Base-by-base conservation (phyloP, 1,140 invertebrate genomes). In the Probaryconus sp. region DNA sequence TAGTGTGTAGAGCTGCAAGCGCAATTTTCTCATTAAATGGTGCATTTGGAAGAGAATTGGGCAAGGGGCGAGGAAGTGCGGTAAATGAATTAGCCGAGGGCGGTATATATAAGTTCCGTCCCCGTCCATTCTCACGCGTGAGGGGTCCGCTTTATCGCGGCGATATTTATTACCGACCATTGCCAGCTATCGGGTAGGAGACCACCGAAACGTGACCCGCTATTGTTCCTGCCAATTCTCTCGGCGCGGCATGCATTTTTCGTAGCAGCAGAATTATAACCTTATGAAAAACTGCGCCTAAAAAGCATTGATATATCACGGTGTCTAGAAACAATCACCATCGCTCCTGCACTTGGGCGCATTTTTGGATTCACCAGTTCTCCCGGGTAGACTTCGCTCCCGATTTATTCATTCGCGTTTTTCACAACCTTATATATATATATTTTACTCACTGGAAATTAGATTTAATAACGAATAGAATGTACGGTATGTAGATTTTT, bases 1-100 rank as follows among this genome's bases (percentile, higher is more conserved):
- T 16, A 30, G 38, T 42, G 60, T n/a, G n/a, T n/a, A n/a, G n/a
- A n/a, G n/a, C n/a, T n/a, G n/a, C n/a, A n/a, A n/a, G 56, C 38
- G 77, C 71, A 79, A 79, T 83, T 83, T 83, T 79, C 79, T 73
- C 76, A 79, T 83, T 82, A 83, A 85, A 82, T 76, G 80, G 67
- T 77, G 70, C 81, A 84, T 85, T 79, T 79, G 53, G 63, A 28
- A 55, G 78, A 81, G 65, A 83, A 79, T 80, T 75, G 53, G 55
- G 68, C 58, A 48, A 35, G 48, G 47, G 64, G 67, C 60, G 67
- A 69, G 78, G 71, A 63, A 79, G 70, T 72, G 63, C 65, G 76
- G 63, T 81, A 83, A 82, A 80, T 80, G 73, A 82, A 82, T 83
- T 83, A 82, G 70, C 61, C 51, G 40, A 53, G 24, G 48, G 53